A percentile compares a stretch with the other conserved stretches of the same genome.
These are phyloP conservation scores for Gymnosoma rotundatum DNA, from an alignment of 2,888 invertebrate species.

Conservation along the genomic window DNA sequence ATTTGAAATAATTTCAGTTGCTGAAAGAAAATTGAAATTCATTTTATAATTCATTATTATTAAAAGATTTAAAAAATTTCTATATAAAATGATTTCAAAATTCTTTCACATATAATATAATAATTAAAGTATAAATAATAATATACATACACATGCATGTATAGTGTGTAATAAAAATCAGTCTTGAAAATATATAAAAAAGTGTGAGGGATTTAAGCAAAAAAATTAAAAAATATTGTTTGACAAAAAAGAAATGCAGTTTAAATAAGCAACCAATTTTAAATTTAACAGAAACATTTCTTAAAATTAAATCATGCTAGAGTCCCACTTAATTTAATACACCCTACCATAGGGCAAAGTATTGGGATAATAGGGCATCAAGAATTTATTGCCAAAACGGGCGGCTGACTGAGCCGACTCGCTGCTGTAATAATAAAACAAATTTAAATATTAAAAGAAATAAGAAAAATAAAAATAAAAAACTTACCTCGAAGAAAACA, in stretches of 20 bases:
- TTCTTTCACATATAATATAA: slow-evolving; percentile 66
- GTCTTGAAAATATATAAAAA: too few relatives aligned
- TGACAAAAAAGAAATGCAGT: too few relatives aligned
- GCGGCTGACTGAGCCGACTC: slow-evolving; percentile 81
- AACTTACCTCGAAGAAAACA: slow-evolving; percentile 79
- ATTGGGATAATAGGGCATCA: slow-evolving; percentile 81
- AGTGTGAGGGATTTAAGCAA: too few relatives aligned
- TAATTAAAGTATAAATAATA: background rate
- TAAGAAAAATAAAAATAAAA: too few relatives aligned
- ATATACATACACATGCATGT: background rate
- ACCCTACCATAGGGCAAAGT: slow-evolving; percentile 81
- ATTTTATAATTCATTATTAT: slow-evolving; percentile 59
- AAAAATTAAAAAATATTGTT: too few relatives aligned
- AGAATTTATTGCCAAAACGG: slow-evolving; percentile 79
- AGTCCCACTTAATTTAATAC: slow-evolving; percentile 73
- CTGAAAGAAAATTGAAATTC: slow-evolving; percentile 71
- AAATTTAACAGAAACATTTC: slow-evolving; percentile 29
- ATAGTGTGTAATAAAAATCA: slow-evolving; percentile 4
- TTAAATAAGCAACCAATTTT: background rate
- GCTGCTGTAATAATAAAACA: slow-evolving; percentile 75
- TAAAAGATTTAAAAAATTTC: slow-evolving; percentile 39
- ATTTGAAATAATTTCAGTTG: background rate
- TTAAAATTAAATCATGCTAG: background rate
- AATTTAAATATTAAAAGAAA: background rate
- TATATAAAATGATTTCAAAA: slow-evolving; percentile 72